Evolutionary conservation across 2,888 invertebrate species (phyloP), one percentile per base, ranked within the genome.

Genomic region (Digitonthophagus gazella): DNA sequence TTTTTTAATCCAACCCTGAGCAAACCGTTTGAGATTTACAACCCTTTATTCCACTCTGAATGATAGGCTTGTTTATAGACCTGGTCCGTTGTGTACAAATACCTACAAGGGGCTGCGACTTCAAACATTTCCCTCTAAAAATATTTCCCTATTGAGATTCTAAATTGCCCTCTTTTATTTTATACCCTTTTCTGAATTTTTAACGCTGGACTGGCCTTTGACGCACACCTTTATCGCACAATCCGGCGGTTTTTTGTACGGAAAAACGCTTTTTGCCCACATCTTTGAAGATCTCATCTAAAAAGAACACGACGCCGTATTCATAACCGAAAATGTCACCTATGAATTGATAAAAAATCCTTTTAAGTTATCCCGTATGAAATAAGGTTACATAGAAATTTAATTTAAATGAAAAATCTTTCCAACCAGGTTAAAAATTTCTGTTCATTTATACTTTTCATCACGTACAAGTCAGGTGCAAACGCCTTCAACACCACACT

Each of bases 101-200:
- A 61, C 15, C 19, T n/a, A 61, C 8, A 61, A 18, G 18, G 61
- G 61, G 0, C 19, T 44, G 8, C 11, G 11, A 61, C 19, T 61
- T 61, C 61, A 61, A 61, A 61, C 61, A 61, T 18, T 61, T 61
- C 61, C 28, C 20, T 61, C 61, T 61, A 61, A 61, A 61, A 61
- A 19, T 61, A 61, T 61, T 16, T 20, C 20, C 61, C 61, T 61
- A 19, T 61, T 61, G 61, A 61, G 61, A 19, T 61, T 20, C 14
- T 61, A 61, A 61, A 61, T 61, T 61, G 61, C 61, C 61, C 61
- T 19, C 61, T 19, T 61, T 61, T 19, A 61, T 61, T 18, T 61
- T 61, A 61, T 19, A 61, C 61, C 19, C 61, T 18, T 61, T 61
- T 61, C 18, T 61, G 61, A 18, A 61, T 61, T 61, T 61, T 61